Base-by-base conservation (phyloP, 2,113 vertebrate genomes). In the Urocitellus parryii region DNA sequence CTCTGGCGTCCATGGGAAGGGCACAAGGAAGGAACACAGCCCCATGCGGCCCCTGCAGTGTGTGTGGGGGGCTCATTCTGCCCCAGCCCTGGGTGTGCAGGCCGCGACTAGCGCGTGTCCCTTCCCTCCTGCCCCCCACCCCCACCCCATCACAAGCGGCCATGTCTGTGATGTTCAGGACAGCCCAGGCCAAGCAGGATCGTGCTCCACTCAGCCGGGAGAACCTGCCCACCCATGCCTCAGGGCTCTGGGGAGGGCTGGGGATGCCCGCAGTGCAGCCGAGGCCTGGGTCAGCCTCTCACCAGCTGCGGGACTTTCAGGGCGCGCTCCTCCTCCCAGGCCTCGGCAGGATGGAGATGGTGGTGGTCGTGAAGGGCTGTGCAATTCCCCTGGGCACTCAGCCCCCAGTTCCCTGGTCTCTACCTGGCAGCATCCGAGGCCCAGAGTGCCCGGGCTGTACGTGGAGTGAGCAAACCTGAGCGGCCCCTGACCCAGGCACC, bases 321-420 rank as follows among this genome's bases (percentile, higher is more conserved):
- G 51, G 29, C 27, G 37, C 51, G 8, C 32, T 72, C 34, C 13
- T 67, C 12, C 3, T 27, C 51, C 53, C 34, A 58, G 37, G 81
- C 34, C 76, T 92, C 78, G 39, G 63, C 48, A n/a, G 48, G 45
- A 5, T 10, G 63, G 34, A n/a, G 11, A 6, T 32, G 53, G 25
- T 20, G 78, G 29, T 48, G 0, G 13, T 48, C 0, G 13, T 6
- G 67, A 2, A 11, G 48, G 45, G 32, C 45, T 2, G 32, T 2
- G 17, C 58, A 0, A 17, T 22, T 63, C 12, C 0, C 1, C 14
- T 20, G 12, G 0, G 9, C 37, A 8, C 32, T 63, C 18, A 34
- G 45, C 45, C 45, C 45, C 45, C 45, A 45, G 45, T 8, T 8
- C 8, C 58, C 2, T 61, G 12, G 0, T 7, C 4, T 14, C 9